Base-by-base conservation (phyloP, 2,113 vertebrate genomes). In the Nibea albiflora region DNA sequence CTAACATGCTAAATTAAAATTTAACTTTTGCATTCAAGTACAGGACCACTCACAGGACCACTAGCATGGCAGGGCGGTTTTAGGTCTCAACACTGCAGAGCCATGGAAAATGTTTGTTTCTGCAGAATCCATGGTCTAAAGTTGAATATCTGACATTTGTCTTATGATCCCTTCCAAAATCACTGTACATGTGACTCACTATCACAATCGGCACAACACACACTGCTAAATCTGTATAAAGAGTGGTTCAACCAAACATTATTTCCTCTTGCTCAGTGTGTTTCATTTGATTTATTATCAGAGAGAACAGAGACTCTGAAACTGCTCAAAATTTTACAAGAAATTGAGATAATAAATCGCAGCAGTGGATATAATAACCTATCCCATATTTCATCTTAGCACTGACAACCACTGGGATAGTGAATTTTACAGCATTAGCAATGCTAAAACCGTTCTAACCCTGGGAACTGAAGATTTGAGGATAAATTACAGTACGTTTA, bases 341-440 rank as follows among this genome's bases (percentile, higher is more conserved):
- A 31, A 49, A 60, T 0, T 11, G 56, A 73, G 24, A 61, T 12
- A 11, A 50, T 73, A 19, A 35, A 73, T 61, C 35, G 9, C 6
- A 31, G 39, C 5, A 31, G 19, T 12, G 54, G 24, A 31, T 49
- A 60, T 47, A 61, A 49, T 11, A 50, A 24, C 17, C 6, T 1
- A 3, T 35, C 1, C 44, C 11, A 10, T 46, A 63, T 49, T 35
- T 69, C 24, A 61, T 46, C n/a, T 67, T 11, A 15, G 15, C 19
- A 11, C n/a, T 61, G 39, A 81, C 19, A 35, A 56, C 20, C 56
- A n/a, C 19, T 49, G n/a, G 20, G 26, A 26, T n/a, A 22, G 1
- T 44, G 42, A 53, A 31, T 19, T 72, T 10, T 28, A 58, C 26
- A 52, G 52, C n/a, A 57, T 80, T 66, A 73, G 42, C 44, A 35